Percentiles rank a stretch among this genome's conserved stretches.
Evolutionary conservation across 2,797 vertebrate genomes (phyloP).

Genomic region (Danio kyathit): DNA sequence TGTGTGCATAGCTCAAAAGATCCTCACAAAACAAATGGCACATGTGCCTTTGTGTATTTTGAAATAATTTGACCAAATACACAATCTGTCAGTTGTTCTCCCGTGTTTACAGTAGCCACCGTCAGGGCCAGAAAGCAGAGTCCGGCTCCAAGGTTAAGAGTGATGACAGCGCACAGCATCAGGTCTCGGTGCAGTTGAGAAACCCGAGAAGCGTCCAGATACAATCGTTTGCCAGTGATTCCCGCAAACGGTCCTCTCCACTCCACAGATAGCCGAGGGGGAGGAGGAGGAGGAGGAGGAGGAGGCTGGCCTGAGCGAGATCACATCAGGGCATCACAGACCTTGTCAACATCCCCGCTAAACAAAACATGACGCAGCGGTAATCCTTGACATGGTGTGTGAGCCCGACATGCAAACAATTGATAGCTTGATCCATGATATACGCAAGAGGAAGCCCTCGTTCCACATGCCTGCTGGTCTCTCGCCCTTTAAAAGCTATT

Average conservation of each 20-base stretch:
- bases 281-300: conserved; percentile 18
- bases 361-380: conserved; percentile 53
- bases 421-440: conserved; percentile 20
- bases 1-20: neutral
- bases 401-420: conserved; percentile 26
- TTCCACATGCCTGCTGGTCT: conserved; percentile 22
- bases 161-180: conserved; percentile 74
- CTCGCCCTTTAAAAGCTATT: conserved; percentile 60
- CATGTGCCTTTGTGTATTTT: neutral
- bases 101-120: conserved; percentile 59
- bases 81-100: neutral
- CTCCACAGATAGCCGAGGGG: conserved; percentile 46
- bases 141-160: conserved; percentile 76
- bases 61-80: neutral
- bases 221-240: conserved; percentile 78
- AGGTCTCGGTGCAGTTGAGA: conserved; percentile 71
- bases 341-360: conserved; percentile 48
- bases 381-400: conserved; percentile 28
- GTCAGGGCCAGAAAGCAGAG: conserved; percentile 58
- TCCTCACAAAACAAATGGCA: neutral
- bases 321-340: conserved; percentile 16
- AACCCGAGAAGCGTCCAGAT: conserved; percentile 80
- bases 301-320: conserved; percentile 49
- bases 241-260: conserved; percentile 77
- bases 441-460: conserved; percentile 40